A percentile compares a stretch with the other conserved stretches of the same genome.
phyloP scores from a whole-genome alignment of 2,113 vertebrate species.

The Sorex araneus region DNA sequence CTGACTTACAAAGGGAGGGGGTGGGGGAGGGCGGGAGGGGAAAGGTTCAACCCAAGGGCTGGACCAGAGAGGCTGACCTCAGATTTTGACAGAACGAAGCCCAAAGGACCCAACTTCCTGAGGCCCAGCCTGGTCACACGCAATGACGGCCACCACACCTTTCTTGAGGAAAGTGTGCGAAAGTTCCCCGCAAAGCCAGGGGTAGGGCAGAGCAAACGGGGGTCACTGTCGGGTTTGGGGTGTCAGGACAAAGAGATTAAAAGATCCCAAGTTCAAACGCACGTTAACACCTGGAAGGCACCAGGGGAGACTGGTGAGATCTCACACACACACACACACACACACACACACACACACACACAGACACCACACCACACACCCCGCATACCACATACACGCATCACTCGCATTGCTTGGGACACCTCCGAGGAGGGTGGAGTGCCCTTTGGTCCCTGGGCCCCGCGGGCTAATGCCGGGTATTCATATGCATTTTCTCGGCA shows the following conservation, averaged over 20 bases:
- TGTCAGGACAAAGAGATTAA: background rate
- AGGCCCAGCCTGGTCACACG: slow-evolving; percentile 1
- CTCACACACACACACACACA: background rate
- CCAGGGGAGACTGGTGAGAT: background rate
- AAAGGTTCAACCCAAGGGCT: slow-evolving; percentile 25
- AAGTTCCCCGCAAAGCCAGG: background rate
- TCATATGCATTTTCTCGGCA: slow-evolving; percentile 2
- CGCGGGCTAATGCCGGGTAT: background rate
- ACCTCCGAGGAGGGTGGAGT: background rate
- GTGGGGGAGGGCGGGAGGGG: background rate
- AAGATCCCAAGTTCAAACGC: background rate
- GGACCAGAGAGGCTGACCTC: background rate
- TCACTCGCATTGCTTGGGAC: background rate
- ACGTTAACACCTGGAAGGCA: background rate
- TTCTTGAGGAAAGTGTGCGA: background rate
- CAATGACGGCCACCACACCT: background rate
- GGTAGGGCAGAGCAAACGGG: background rate
- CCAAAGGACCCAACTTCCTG: background rate
- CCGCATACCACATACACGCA: background rate
- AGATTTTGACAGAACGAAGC: background rate
- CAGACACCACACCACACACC: background rate
- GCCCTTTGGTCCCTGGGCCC: background rate
- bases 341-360: background rate
- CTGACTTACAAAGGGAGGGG: slow-evolving; percentile 49
- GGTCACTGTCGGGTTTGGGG: too few relatives aligned